Conservation (phyloP, 2,113 vertebrate species). For the Mastomys coucha region DNA sequence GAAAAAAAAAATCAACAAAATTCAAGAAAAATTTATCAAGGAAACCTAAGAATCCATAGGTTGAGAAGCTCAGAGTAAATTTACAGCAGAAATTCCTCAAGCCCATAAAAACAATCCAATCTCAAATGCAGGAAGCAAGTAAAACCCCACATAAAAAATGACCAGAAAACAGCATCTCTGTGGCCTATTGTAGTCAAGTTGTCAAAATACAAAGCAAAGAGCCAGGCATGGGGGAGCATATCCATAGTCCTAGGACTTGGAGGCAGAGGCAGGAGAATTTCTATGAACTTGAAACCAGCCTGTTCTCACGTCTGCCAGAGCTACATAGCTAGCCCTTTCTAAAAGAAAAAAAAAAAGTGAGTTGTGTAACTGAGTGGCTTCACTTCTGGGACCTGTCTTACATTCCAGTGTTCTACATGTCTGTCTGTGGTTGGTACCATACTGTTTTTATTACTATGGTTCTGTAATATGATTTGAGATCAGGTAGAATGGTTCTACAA, state of each 20-base stretch:
- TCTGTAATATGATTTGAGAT: neutral
- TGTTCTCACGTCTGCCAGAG: neutral
- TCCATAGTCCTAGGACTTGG: neutral
- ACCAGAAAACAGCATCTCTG: neutral
- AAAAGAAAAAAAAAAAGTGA: neutral
- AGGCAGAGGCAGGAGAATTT: neutral
- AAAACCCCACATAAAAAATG: neutral
- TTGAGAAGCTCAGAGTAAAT: neutral
- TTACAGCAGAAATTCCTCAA: neutral
- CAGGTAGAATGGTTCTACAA: neutral
- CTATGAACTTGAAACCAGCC: neutral
- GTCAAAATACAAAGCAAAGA: neutral
- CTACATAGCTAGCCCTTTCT: neutral
- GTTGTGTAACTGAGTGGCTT: neutral
- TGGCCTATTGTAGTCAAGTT: neutral
- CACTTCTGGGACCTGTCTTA: neutral
- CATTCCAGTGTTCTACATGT: no score
- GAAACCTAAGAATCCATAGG: neutral
- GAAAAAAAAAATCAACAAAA: neutral
- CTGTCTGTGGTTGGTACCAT: neutral
- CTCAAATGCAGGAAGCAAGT: neutral
- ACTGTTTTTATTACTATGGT: neutral
- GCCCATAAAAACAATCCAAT: neutral
- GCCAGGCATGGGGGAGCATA: neutral
- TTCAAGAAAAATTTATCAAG: neutral